Evolutionary conservation across 2,888 invertebrate species (phyloP), one percentile per base, ranked within the genome.

Genomic region (Trissoscelio sp.): DNA sequence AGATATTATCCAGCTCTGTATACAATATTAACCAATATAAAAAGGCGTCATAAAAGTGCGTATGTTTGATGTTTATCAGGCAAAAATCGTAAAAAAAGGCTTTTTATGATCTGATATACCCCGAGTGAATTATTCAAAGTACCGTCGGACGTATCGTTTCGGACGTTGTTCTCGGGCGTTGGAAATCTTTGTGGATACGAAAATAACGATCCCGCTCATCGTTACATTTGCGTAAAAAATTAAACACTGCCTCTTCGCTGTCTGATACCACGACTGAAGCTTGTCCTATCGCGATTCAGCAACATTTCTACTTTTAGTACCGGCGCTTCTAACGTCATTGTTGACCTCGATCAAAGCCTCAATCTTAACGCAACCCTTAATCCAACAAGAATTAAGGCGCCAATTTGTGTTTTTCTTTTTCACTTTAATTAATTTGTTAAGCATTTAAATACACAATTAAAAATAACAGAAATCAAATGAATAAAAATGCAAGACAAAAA

Each of bases 221-320:
- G 67, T 77, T 77, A 81, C 72, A 67, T 73, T 62, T 77, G 44
- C 39, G 70, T 64, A 75, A 81, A 77, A 75, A 80, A 80, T 75
- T 75, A 75, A 81, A 75, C 81, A 60, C 53, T 58, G 55, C n/a
- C 24, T 62, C 57, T 57, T 28, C 58, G 39, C 37, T 42, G 22
- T 60, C 44, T 72, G 79, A 72, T 79, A 72, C 37, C 37, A 14
- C 69, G 69, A 37, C 80, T 80, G 74, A 74, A 79, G 74, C 31
- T 74, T 73, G 62, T 74, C 64, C 74, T 74, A 69, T 58, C 60
- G 42, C 62, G 58, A 75, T 80, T 66, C 53, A 39, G 74, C 57
- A 70, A 80, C 39, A 70, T 57, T 74, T 75, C 75, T 80, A 80
- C 80, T 80, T 80, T 80, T 80, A 80, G 70, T 80, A 57, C 28